Evolutionary conservation across 2,797 vertebrate species (phyloP).

Genomic region (Hydrolagus colliei): DNA sequence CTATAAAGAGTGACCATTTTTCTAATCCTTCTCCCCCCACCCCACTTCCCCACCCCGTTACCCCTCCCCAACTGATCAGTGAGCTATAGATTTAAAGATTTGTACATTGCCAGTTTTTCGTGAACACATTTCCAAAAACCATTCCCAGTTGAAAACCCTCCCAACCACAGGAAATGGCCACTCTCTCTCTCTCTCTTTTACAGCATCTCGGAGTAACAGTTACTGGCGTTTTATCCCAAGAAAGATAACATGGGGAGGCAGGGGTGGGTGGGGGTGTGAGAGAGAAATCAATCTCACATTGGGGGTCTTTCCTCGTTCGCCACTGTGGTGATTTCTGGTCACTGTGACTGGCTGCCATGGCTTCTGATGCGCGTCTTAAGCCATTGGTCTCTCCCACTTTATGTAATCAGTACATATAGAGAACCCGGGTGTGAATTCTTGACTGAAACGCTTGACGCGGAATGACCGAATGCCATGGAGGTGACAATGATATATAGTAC

Average conservation of each 20-base stretch:
- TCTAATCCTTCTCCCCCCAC: not conserved
- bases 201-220: constrained; percentile 5
- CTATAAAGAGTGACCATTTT: not conserved
- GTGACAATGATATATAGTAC: not conserved
- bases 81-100: not conserved
- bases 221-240: not conserved
- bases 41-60: not conserved
- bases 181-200: not conserved
- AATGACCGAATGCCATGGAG: not conserved
- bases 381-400: not conserved
- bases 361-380: too few species aligned
- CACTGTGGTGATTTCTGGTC: too few species aligned
- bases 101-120: too few species aligned
- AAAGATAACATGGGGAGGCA: constrained; percentile 21
- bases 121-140: too few species aligned
- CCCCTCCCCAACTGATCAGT: not conserved
- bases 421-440: not conserved
- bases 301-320: too few species aligned
- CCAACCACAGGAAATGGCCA: not conserved
- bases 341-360: too few species aligned
- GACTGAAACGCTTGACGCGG: not conserved
- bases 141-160: not conserved
- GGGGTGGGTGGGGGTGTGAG: not conserved
- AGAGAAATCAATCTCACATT: not conserved
- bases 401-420: not conserved